Evolutionary conservation across 2,797 vertebrate species (phyloP).

Genomic region (Amazona finschi): DNA sequence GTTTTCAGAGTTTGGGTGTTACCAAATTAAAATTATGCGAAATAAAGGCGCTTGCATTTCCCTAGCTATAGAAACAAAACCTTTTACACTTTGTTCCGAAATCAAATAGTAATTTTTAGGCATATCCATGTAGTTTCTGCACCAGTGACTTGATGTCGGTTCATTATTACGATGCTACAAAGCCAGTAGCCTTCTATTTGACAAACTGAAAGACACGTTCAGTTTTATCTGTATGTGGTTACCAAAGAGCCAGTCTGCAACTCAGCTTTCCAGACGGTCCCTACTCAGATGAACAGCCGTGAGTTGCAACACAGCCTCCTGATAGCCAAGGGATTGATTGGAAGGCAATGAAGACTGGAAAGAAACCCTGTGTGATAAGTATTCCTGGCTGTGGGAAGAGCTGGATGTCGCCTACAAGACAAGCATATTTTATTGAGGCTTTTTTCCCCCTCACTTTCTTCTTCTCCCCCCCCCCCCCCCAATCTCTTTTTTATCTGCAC

Average conservation of each 20-base stretch:
- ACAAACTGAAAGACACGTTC: neutral
- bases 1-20: neutral
- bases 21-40: neutral
- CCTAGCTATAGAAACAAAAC: neutral
- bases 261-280: neutral
- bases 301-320: neutral
- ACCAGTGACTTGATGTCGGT: neutral
- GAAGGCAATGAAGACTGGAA: neutral
- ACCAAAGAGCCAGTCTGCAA: neutral
- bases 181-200: neutral
- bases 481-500: neutral
- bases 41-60: accelerated
- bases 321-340: neutral
- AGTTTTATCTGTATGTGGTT: neutral
- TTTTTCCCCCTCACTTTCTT: neutral
- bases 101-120: neutral
- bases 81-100: neutral
- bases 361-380: neutral
- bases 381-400: neutral
- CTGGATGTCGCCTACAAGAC: neutral
- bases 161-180: neutral
- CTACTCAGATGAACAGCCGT: neutral
- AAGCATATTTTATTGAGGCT: neutral
- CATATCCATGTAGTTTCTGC: accelerated
- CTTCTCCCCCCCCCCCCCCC: neutral